A percentile compares a stretch with the other conserved stretches of the same genome.
phyloP scores from a whole-genome alignment of 1,140 invertebrate species.

The Platyscapa corneri region DNA sequence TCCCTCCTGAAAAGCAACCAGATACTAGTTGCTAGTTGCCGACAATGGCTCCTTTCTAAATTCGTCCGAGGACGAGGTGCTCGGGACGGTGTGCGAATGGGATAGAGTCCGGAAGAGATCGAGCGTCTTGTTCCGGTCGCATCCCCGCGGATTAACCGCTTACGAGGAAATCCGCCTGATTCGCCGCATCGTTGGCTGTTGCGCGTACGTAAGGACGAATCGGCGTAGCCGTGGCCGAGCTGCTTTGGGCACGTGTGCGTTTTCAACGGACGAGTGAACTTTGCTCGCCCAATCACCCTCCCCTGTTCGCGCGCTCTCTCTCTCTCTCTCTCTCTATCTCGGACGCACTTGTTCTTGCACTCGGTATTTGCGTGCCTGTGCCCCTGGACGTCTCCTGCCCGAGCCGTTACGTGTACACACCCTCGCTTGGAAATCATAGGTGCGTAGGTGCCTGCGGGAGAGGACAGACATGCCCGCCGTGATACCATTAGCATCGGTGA shows the following conservation, averaged over 20 bases:
- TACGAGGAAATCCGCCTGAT: constrained; percentile 15
- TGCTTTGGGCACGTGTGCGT: constrained; percentile 37
- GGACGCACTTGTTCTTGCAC: no score
- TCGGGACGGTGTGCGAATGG: no score
- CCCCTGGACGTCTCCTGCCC: no score
- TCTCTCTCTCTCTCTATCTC: no score
- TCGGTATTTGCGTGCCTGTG: no score
- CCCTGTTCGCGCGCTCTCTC: not conserved
- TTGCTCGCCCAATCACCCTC: not conserved
- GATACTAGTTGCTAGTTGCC: no score
- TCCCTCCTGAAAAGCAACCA: no score
- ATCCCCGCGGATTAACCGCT: constrained; percentile 16
- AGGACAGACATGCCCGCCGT: constrained; percentile 68
- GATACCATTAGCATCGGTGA: constrained; percentile 74
- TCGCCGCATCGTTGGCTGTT: constrained; percentile 1
- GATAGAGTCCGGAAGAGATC: not conserved
- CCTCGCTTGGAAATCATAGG: constrained; percentile 52
- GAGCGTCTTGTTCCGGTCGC: not conserved
- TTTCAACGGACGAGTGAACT: constrained; percentile 49
- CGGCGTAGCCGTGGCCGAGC: constrained; percentile 23
- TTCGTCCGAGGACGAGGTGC: no score
- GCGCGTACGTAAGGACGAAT: constrained; percentile 14
- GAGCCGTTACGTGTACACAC: no score
- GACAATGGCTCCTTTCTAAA: no score
- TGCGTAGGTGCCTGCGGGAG: constrained; percentile 53